Conservation (phyloP, 2,797 vertebrate genomes). For the Hemitrygon akajei region DNA sequence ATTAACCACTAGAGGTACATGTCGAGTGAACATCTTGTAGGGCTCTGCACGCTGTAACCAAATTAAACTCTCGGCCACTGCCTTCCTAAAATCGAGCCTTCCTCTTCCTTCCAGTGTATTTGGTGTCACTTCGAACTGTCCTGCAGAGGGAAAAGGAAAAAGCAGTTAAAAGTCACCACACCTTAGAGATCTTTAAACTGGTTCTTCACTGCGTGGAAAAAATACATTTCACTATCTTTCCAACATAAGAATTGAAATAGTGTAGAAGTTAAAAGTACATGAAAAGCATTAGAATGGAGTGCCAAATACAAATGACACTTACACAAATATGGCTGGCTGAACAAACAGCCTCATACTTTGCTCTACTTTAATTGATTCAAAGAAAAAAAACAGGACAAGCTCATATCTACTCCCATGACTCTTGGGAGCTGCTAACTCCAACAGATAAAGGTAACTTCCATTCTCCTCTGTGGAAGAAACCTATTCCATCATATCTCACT, state of each 20-base stretch:
- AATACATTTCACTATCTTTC: neutral
- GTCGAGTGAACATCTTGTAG: neutral
- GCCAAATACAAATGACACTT: neutral
- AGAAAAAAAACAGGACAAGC: neutral
- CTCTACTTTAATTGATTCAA: neutral
- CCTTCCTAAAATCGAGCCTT: constrained; percentile 69
- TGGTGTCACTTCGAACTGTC: constrained; percentile 81
- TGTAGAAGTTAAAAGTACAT: neutral
- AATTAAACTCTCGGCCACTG: neutral
- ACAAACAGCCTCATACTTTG: neutral
- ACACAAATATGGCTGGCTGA: neutral
- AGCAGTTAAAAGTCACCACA: neutral
- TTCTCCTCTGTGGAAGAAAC: neutral
- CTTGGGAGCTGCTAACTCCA: neutral
- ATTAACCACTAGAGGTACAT: neutral
- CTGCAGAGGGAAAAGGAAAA: constrained; percentile 53
- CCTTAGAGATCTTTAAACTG: neutral
- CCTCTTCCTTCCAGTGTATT: constrained; percentile 82
- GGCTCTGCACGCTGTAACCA: neutral
- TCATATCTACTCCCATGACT: too few relatives aligned
- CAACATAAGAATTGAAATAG: neutral
- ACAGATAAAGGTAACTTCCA: neutral
- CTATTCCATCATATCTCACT: neutral
- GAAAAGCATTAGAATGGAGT: neutral
- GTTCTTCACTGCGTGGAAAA: neutral